Base-by-base conservation (phyloP, 92 coral and sea anemone genomes). In the Desmophyllum pertusum region DNA sequence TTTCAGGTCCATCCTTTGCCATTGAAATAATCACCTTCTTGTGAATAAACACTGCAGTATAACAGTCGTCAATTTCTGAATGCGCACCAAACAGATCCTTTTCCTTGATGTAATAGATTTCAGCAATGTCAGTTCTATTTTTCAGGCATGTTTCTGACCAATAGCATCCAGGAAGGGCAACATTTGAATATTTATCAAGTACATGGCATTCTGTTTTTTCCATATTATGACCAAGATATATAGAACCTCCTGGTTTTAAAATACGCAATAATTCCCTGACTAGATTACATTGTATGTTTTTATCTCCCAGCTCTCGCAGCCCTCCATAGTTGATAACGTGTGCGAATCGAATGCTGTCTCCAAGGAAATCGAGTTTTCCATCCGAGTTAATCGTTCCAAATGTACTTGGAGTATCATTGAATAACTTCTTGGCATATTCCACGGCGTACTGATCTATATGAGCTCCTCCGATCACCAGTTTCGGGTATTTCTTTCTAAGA, bases 271-370 rank as follows among this genome's bases (percentile, higher is more conserved):
- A 43, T 42, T 93, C 95, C 65, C 91, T 84, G 7, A 92, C 96
- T 33, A 92, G 53, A 40, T 70, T 88, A 38, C 98, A 96, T 38
- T 96, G 98, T 25, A 63, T 77, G 2, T 53, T 83, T 67, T 86
- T 81, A 8, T 89, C 59, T 35, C 75, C 82, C 43, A 80, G n/a
- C 17, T 92, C 93, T 78, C 91, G 92, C 17, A 96, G 86, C 6
- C 98, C 98, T 14, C 94, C 98, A 90, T 90, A 94, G 67, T 92
- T 90, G 0, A 96, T 90, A n/a, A 94, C 98, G 70, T 96, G 93
- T 17, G 79, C 63, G 27, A 55, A 35, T 77, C 11, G 78, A 40
- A 29, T 50, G 14, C 35, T 64, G 52, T 74, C 72, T 62, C 53
- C 15, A 18, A 84, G 78, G 25, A 90, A 84, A 29, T 39, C 9